Evolutionary conservation across 2,797 vertebrate species (phyloP).

Genomic region (Cygnus olor): DNA sequence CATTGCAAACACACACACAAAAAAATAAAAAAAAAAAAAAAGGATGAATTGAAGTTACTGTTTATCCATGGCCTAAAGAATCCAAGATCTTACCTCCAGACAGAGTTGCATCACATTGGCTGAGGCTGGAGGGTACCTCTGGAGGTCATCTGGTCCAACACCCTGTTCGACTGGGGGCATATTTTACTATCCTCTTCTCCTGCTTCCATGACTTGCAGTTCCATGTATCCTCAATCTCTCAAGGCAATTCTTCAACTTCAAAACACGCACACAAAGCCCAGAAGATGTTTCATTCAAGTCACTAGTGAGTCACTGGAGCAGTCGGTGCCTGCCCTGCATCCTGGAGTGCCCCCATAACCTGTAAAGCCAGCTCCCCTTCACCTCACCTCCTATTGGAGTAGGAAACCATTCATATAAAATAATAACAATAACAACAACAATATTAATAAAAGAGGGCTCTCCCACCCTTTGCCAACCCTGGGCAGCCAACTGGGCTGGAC

Average conservation of each 20-base stretch:
- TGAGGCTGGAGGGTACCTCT: background rate
- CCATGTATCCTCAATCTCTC: background rate
- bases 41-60: background rate
- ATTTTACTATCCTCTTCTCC: background rate
- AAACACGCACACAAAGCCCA: background rate
- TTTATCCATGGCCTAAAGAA: background rate
- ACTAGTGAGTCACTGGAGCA: background rate
- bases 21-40: background rate
- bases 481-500: background rate
- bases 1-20: background rate
- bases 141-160: background rate
- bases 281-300: background rate
- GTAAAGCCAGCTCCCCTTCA: fast-evolving
- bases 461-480: background rate
- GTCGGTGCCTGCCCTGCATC: background rate
- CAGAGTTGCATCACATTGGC: background rate
- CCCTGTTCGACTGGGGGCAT: background rate
- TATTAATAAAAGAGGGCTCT: background rate
- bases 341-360: background rate
- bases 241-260: background rate
- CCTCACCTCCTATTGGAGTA: background rate
- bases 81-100: background rate
- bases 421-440: background rate
- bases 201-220: background rate
- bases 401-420: background rate